Conservation (phyloP, 2,888 invertebrate genomes). For the Tuta absoluta region DNA sequence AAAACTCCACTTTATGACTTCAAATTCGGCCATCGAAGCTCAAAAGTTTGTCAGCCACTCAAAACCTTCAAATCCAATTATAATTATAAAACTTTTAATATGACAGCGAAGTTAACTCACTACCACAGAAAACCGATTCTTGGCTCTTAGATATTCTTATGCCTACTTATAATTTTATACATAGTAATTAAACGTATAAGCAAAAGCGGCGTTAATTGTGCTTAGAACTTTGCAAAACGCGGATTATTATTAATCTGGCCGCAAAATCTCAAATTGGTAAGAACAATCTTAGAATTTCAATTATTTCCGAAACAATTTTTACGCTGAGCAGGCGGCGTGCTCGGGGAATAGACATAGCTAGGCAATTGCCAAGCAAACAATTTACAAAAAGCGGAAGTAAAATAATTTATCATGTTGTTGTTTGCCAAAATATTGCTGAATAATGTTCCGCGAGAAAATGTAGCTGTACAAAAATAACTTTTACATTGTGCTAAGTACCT, state of each 20-base stretch:
- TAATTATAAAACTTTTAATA: constrained; percentile 29
- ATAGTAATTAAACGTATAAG: constrained; percentile 18
- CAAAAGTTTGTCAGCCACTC: constrained; percentile 27
- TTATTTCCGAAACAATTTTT: constrained; percentile 19
- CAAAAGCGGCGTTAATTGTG: constrained; percentile 11
- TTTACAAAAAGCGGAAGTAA: constrained; percentile 40
- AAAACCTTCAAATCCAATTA: constrained; percentile 29
- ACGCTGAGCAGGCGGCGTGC: constrained; percentile 15
- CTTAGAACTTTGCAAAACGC: not conserved
- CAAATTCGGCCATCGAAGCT: constrained; percentile 23
- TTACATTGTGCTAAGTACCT: constrained; percentile 2
- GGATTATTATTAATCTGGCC: not conserved
- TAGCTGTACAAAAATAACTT: not conserved
- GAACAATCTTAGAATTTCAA: constrained; percentile 5
- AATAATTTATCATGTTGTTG: constrained; percentile 43
- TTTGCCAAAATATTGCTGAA: constrained; percentile 22
- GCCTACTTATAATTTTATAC: constrained; percentile 3
- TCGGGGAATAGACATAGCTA: constrained; percentile 43
- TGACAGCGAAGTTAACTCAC: constrained; percentile 19
- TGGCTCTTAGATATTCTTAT: constrained; percentile 5
- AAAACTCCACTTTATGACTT: constrained; percentile 27
- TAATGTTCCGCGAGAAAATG: not conserved
- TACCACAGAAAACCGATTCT: constrained; percentile 9
- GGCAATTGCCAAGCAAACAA: constrained; percentile 46
- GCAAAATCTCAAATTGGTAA: constrained; percentile 13